Percentiles rank a stretch among this genome's conserved stretches.
Conservation (phyloP, 2,888 invertebrate species). For the Mesorhabditis sp. region DNA sequence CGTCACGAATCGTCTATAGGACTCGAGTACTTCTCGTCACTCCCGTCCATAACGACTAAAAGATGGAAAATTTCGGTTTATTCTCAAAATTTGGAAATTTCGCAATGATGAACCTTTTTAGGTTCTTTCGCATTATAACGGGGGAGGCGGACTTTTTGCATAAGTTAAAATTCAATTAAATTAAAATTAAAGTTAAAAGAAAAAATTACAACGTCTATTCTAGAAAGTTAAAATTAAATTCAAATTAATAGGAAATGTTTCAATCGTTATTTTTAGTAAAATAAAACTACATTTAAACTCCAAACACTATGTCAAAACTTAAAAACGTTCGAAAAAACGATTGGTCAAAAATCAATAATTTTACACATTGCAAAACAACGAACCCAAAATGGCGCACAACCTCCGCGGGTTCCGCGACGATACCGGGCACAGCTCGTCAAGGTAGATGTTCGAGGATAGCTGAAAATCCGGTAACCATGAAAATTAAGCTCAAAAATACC, state of each 20-base stretch:
- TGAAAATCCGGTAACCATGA: conserved; percentile 14
- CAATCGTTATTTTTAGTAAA: no score
- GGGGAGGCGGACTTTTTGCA: no score
- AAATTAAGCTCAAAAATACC: conserved; percentile 15
- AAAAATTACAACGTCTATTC: no score
- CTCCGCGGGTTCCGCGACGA: conserved; percentile 42
- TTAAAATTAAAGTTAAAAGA: background rate
- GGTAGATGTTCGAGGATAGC: conserved; percentile 59
- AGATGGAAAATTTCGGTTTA: background rate
- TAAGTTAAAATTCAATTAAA: background rate
- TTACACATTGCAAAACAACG: conserved; percentile 17
- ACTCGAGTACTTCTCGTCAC: conserved; percentile 34
- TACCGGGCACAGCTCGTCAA: conserved; percentile 61
- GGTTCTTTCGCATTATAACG: no score
- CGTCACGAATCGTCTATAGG: conserved; percentile 32
- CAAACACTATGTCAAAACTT: no score
- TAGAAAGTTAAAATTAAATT: no score
- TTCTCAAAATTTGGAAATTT: no score
- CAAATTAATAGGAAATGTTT: no score
- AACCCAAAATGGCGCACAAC: conserved; percentile 49
- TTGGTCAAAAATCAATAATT: background rate
- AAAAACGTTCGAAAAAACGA: no score
- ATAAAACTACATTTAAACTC: no score
- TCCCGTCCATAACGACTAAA: conserved; percentile 5
- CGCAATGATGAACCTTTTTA: no score